These are phyloP conservation scores for Gracilinanus agilis DNA, from an alignment of 2,113 vertebrate species.

Conservation along the genomic window DNA sequence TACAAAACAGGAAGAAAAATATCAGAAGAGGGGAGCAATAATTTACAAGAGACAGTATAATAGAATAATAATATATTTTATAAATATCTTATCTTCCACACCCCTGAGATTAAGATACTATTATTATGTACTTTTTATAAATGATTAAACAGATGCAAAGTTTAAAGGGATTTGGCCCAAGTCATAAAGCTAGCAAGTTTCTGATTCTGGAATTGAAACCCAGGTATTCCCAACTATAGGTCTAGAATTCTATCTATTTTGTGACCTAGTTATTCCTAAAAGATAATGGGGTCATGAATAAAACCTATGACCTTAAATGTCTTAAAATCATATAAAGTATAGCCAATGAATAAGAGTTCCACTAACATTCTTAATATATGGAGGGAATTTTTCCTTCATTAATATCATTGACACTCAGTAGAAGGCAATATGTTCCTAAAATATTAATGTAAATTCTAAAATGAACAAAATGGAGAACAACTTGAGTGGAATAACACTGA, in stretches of 20 bases:
- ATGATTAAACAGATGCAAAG: not conserved
- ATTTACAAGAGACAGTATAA: not conserved
- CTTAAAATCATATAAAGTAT: not conserved
- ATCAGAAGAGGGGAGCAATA: not conserved
- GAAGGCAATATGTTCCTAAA: not conserved
- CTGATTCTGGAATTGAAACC: not conserved
- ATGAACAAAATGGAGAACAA: not conserved
- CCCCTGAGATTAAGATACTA: not conserved
- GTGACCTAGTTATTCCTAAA: not conserved
- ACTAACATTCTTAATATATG: not conserved
- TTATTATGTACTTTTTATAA: not conserved
- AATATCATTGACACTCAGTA: not conserved
- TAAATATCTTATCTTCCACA: not conserved
- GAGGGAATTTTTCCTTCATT: not conserved
- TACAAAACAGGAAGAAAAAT: not conserved
- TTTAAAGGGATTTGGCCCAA: not conserved
- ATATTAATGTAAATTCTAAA: not conserved
- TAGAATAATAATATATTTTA: not conserved
- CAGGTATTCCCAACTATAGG: not conserved
- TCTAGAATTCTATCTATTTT: not conserved
- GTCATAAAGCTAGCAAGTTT: not conserved
- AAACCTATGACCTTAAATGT: not conserved
- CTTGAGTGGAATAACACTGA: not conserved
- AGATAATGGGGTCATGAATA: not conserved
- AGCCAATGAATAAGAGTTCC: not conserved